Conservation (phyloP, 2,113 vertebrate species). For the Muntiacus muntjak region DNA sequence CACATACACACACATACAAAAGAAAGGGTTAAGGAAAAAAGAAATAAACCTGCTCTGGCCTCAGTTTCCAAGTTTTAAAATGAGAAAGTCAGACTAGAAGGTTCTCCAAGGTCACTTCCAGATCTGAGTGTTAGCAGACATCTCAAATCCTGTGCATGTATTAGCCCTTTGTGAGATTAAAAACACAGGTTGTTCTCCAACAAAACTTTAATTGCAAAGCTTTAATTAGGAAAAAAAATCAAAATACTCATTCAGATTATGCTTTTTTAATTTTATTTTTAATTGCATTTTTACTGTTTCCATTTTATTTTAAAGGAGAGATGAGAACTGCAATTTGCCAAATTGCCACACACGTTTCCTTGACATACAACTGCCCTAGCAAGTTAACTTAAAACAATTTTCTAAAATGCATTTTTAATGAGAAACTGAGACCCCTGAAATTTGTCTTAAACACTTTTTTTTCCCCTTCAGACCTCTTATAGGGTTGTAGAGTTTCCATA, state of each 20-base stretch:
- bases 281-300: background rate
- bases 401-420: constrained; percentile 60
- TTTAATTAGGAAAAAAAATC: constrained; percentile 30
- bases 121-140: background rate
- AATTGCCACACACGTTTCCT: background rate
- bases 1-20: background rate
- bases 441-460: background rate
- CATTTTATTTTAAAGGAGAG: constrained; percentile 53
- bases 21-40: background rate
- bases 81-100: background rate
- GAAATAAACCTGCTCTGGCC: background rate
- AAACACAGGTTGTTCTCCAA: background rate
- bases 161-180: background rate
- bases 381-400: constrained; percentile 25
- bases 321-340: background rate
- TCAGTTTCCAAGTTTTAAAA: background rate
- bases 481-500: constrained; percentile 9
- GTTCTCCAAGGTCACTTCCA: background rate
- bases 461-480: background rate
- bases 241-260: background rate
- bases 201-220: background rate
- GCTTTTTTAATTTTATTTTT: constrained; percentile 44
- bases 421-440: background rate
- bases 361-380: background rate
- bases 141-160: background rate